Evolutionary conservation across 2,797 vertebrate genomes (phyloP), one percentile per base, ranked within the genome.

Genomic region (Tachyglossus aculeatus): DNA sequence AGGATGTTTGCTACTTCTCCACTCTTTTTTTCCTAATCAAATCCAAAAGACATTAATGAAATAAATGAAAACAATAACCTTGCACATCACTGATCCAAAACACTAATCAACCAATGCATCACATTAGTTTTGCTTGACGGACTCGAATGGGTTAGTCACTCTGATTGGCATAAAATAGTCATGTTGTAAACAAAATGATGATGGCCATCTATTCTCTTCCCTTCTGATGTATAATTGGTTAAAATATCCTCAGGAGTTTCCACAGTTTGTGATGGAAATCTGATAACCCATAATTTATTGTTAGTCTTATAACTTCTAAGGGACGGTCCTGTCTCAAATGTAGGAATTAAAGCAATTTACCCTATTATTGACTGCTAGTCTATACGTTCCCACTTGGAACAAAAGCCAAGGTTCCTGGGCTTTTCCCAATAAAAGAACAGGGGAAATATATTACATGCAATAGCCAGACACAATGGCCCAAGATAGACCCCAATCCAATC

Each of bases 51-150:
- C 67, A 8, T 0, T 74, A 70, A 77, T 73, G 1, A 48, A 29
- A 11, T 48, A 18, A 48, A 31, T 10, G 14, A 55, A 3, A 47
- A 5, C 33, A 36, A 41, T 33, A 47, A 25, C 38, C 19, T 38
- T 76, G 12, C 31, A 63, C 7, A 67, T 71, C 78, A 71, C 9
- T 67, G 43, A 65, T 56, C 53, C 50, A 70, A 13, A 19, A 41
- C 73, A 67, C 19, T 52, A 50, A 81, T 71, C 39, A 76, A 76
- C 25, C 47, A 65, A 69, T 80, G 37, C 34, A 76, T 67, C 57
- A 51, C 41, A 67, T 61, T 34, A 63, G 47, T 79, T 85, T 82
- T 60, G 60, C 74, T 4, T 56, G 58, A 66, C 36, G 77, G 40
- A 43, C 55, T 69, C 54, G 63, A 79, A 63, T 19, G 59, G 29